A percentile compares a stretch with the other conserved stretches of the same genome.
phyloP scores from a whole-genome alignment of 2,113 vertebrate genomes.

The Chloroceryle aenea region DNA sequence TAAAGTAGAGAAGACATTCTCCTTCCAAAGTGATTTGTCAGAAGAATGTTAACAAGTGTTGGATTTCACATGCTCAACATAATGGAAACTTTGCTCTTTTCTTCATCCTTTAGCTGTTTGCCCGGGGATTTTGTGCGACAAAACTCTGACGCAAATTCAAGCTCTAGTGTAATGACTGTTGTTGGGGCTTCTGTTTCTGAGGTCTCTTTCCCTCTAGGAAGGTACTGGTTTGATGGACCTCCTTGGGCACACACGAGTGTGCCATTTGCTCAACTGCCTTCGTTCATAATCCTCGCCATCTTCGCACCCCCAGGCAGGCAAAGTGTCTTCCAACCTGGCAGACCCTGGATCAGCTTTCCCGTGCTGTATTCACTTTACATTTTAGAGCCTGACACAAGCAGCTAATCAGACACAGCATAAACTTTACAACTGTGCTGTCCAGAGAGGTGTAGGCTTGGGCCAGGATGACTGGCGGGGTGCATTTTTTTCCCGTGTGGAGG shows the following conservation, averaged over 20 bases:
- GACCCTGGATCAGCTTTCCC: background rate
- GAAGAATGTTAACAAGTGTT: background rate
- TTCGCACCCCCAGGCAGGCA: background rate
- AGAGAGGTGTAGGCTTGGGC: background rate
- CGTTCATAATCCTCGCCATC: background rate
- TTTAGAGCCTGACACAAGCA: background rate
- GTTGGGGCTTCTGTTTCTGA: background rate
- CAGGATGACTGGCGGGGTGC: fast-evolving
- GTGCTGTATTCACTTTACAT: background rate
- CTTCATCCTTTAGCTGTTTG: background rate
- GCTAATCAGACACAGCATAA: background rate
- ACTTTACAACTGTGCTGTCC: background rate
- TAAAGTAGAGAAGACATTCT: background rate
- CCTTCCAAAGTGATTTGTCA: background rate
- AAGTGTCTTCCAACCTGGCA: background rate
- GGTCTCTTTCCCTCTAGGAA: background rate
- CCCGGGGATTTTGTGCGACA: background rate
- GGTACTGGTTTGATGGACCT: background rate
- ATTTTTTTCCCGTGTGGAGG: background rate
- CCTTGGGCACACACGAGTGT: background rate
- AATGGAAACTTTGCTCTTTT: background rate
- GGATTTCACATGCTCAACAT: background rate
- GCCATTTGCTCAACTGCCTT: background rate
- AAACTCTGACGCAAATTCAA: background rate
- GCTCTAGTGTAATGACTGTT: background rate